Conservation (phyloP, 1,140 invertebrate species). For the Neoseiulus cucumeris region DNA sequence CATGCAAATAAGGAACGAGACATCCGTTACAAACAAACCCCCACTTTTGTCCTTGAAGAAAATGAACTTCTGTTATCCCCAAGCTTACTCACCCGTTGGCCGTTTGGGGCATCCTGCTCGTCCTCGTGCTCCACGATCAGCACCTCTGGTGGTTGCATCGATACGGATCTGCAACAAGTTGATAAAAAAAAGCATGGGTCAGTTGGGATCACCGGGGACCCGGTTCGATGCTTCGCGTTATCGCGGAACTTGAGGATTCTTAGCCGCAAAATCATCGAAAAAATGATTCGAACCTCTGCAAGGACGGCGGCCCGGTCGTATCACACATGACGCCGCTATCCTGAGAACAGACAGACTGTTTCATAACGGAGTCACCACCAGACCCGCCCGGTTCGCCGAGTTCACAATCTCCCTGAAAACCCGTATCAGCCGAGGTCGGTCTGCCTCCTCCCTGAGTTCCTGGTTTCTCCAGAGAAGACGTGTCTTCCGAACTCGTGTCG, state of each 20-base stretch:
- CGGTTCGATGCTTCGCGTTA: too few relatives aligned
- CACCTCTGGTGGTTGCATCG: background rate
- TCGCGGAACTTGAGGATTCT: too few relatives aligned
- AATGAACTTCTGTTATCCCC: too few relatives aligned
- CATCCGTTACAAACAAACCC: too few relatives aligned
- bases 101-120: background rate
- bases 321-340: constrained; percentile 9
- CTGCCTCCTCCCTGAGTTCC: background rate
- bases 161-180: constrained; percentile 1
- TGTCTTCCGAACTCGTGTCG: background rate
- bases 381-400: background rate
- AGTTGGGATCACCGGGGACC: too few relatives aligned
- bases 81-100: background rate
- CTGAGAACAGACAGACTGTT: constrained; percentile 6
- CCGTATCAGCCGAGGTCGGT: background rate
- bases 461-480: background rate
- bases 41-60: too few relatives aligned
- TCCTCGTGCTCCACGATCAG: background rate
- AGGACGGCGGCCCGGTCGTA: background rate
- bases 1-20: too few relatives aligned
- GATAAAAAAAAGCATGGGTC: too few relatives aligned
- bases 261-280: too few relatives aligned
- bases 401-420: constrained; percentile 6
- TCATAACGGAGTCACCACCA: background rate
- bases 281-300: background rate